Evolutionary conservation across 2,113 vertebrate genomes (phyloP).

Genomic region (Anhinga anhinga): DNA sequence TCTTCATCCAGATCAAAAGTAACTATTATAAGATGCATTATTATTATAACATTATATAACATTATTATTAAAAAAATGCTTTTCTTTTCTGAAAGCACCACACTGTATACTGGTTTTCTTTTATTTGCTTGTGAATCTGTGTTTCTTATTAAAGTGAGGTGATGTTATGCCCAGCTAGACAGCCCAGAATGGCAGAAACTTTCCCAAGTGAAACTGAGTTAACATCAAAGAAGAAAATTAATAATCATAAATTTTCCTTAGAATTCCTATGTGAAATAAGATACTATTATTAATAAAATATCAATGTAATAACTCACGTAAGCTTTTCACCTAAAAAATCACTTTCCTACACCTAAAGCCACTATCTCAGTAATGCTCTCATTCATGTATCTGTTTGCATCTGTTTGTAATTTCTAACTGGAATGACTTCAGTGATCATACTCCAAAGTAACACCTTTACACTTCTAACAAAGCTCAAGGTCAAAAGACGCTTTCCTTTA

Average conservation of each 20-base stretch:
- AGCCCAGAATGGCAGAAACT: background rate
- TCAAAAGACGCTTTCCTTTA: background rate
- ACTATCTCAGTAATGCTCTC: background rate
- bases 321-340: background rate
- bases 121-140: background rate
- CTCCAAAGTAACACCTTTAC: background rate
- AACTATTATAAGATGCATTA: background rate
- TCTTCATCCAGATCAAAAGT: background rate
- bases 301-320: background rate
- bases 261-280: background rate
- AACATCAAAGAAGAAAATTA: background rate
- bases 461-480: background rate
- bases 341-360: background rate
- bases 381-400: background rate
- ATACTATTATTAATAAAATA: background rate
- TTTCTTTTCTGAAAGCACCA: background rate
- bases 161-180: background rate
- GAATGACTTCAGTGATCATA: background rate
- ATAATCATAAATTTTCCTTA: background rate
- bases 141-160: rapidly evolving
- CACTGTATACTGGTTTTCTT: background rate
- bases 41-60: too few relatives aligned
- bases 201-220: background rate
- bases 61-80: background rate
- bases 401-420: background rate